Evolutionary conservation across 1,140 invertebrate species (phyloP).

Genomic region (Trichonephila clavipes): DNA sequence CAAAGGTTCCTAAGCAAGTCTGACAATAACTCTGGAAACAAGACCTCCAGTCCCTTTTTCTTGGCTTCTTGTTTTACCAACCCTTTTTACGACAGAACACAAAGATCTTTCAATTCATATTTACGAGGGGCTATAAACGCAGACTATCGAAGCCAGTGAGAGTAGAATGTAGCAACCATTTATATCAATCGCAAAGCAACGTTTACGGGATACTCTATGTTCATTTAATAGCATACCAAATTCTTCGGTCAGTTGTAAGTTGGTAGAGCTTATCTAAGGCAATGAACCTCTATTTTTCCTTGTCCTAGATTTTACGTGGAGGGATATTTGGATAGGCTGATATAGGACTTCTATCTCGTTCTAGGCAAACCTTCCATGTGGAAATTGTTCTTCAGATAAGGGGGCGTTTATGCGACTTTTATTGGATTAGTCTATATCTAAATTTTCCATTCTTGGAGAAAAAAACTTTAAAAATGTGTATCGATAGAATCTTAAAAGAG

Average conservation of each 20-base stretch:
- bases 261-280: not conserved
- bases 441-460: too few species aligned
- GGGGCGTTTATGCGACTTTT: too few species aligned
- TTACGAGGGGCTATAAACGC: conserved; percentile 38
- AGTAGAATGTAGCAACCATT: not conserved
- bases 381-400: too few species aligned
- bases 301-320: not conserved
- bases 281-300: not conserved
- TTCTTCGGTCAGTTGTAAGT: not conserved
- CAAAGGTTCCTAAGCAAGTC: not conserved
- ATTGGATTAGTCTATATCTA: too few species aligned
- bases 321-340: not conserved
- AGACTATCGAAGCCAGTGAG: not conserved
- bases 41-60: not conserved
- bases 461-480: too few species aligned
- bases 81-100: conserved; percentile 51
- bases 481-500: too few species aligned
- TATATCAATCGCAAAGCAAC: conserved; percentile 27
- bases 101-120: conserved; percentile 62
- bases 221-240: not conserved
- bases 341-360: not conserved
- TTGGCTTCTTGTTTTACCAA: not conserved
- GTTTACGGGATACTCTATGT: conserved; percentile 1
- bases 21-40: not conserved
- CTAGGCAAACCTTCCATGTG: not conserved